Conservation (phyloP, 2,797 vertebrate species). For the Steatocranus sp. region DNA sequence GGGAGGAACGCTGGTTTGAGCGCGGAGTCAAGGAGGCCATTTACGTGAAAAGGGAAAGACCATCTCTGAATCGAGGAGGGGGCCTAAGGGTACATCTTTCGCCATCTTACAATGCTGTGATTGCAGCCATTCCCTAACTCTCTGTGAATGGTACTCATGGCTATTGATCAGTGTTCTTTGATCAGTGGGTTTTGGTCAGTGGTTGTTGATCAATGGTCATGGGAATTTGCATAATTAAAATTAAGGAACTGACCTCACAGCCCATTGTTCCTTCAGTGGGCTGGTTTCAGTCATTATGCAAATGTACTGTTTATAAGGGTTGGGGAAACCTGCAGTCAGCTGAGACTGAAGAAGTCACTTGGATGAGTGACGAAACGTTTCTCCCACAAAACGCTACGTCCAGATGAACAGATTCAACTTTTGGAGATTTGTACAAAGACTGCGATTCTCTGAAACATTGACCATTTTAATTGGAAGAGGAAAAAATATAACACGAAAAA, state of each 20-base stretch:
- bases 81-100: accelerated
- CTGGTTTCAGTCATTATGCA: neutral
- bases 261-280: neutral
- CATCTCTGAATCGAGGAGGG: neutral
- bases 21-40: accelerated
- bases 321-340: neutral
- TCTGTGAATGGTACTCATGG: neutral
- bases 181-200: accelerated
- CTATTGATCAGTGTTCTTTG: neutral
- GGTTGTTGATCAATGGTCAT: neutral
- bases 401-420: neutral
- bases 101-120: neutral
- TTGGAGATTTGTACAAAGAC: neutral
- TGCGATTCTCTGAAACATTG: neutral
- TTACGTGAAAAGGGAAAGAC: neutral
- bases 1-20: neutral
- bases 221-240: neutral
- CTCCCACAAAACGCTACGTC: neutral
- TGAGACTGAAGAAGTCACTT: neutral
- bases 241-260: neutral
- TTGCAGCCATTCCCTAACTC: neutral
- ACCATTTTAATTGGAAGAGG: neutral
- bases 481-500: neutral
- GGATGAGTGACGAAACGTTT: neutral
- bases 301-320: neutral